These are phyloP conservation scores for Pogoniulus pusillus DNA, from an alignment of 2,797 vertebrate genomes.

Conservation along the genomic window DNA sequence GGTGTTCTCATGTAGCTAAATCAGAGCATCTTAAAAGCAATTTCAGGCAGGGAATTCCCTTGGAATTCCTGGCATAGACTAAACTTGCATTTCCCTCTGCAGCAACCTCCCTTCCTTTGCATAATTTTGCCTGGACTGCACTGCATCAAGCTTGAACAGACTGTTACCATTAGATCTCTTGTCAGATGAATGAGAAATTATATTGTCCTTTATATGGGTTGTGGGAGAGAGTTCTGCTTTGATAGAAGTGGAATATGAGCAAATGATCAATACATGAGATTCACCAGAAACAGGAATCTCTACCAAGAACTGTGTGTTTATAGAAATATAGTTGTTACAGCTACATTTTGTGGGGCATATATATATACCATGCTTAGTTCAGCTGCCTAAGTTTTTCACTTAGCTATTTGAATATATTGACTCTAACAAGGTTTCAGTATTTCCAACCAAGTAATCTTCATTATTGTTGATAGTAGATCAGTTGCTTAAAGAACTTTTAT, in stretches of 20 bases:
- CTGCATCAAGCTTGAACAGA: not conserved
- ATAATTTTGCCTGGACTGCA: not conserved
- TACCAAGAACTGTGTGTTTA: not conserved
- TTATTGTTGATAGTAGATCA: slow-evolving; percentile 8
- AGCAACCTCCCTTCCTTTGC: not conserved
- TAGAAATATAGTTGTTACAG: not conserved
- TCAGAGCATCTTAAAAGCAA: not conserved
- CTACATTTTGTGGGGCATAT: not conserved
- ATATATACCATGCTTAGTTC: not conserved
- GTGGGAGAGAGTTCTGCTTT: not conserved
- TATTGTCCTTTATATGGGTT: not conserved
- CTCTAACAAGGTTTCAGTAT: slow-evolving; percentile 22
- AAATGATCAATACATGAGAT: not conserved
- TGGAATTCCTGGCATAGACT: not conserved
- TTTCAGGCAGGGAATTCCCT: not conserved
- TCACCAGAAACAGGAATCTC: not conserved
- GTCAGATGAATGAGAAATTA: not conserved
- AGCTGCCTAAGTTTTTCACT: not conserved
- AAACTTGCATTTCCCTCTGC: not conserved
- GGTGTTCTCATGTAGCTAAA: not conserved
- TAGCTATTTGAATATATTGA: slow-evolving; percentile 5
- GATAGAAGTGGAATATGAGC: not conserved
- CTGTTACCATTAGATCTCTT: not conserved
- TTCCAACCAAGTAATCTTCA: not conserved
- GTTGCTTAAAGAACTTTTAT: slow-evolving; percentile 36